Evolutionary conservation across 2,113 vertebrate genomes (phyloP).

Genomic region (Pelvicachromis taeniatus): DNA sequence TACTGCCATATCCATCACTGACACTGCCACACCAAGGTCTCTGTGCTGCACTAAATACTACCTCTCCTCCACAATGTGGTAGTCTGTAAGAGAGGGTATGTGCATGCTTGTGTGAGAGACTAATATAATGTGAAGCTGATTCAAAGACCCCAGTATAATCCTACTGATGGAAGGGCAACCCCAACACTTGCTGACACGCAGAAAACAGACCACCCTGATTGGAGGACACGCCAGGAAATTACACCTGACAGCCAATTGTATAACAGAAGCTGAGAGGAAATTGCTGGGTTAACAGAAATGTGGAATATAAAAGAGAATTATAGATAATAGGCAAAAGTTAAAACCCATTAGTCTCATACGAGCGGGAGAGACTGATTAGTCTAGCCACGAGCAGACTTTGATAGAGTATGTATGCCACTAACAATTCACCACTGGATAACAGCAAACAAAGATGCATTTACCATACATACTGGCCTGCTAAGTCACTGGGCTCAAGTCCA

Average conservation of each 20-base stretch:
- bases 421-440: slow-evolving; percentile 5
- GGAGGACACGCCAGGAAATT: slow-evolving; percentile 64
- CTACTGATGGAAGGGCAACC: slow-evolving; percentile 33
- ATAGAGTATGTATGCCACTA: not conserved
- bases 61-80: not conserved
- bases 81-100: not conserved
- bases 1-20: slow-evolving; percentile 65
- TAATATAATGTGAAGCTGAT: slow-evolving; percentile 34
- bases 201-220: slow-evolving; percentile 52
- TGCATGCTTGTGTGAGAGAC: not conserved
- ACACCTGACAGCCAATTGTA: slow-evolving; percentile 63
- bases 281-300: slow-evolving; percentile 10
- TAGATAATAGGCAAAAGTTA: not conserved
- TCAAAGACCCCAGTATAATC: slow-evolving; percentile 40
- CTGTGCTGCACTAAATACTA: slow-evolving; percentile 35
- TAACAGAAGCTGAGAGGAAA: slow-evolving; percentile 28
- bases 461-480: not conserved
- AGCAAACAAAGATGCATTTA: slow-evolving; percentile 11
- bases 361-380: not conserved
- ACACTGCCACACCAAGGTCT: slow-evolving; percentile 55
- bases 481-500: slow-evolving; percentile 13
- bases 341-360: not conserved
- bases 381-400: not conserved
- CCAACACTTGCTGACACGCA: slow-evolving; percentile 52
- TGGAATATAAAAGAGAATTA: not conserved